These are phyloP conservation scores for Diceros bicornis DNA, from an alignment of 2,797 vertebrate species.

Conservation along the genomic window DNA sequence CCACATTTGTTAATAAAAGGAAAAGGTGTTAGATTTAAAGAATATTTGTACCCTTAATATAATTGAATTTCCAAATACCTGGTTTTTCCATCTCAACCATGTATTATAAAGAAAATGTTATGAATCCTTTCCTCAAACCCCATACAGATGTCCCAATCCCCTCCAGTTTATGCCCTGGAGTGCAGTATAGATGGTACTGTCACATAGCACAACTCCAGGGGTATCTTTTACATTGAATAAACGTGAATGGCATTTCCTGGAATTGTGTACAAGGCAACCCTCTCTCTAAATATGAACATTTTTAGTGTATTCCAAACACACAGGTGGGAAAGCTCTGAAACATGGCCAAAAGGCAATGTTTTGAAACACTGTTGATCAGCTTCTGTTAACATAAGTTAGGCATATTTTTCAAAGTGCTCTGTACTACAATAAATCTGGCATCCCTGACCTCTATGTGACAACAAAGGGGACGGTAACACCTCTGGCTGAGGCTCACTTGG, in stretches of 20 bases:
- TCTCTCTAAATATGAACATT: background rate
- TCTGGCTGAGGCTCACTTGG: too few relatives aligned
- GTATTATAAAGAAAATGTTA: background rate
- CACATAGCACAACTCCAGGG: background rate
- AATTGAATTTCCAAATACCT: background rate
- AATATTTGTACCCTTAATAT: background rate
- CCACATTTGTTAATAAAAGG: background rate
- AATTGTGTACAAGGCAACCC: background rate
- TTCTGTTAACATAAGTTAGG: background rate
- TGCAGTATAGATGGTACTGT: fast-evolving
- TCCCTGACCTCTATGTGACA: background rate
- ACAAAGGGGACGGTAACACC: background rate
- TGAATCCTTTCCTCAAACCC: background rate
- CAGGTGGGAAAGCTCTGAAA: background rate
- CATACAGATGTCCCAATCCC: background rate
- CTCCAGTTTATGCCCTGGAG: background rate
- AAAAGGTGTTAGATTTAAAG: background rate
- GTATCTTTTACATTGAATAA: background rate
- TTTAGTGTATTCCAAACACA: background rate
- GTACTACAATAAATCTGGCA: background rate
- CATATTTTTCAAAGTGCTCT: background rate
- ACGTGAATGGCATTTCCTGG: background rate
- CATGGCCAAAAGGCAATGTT: background rate
- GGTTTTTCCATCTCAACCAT: background rate
- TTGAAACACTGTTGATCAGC: background rate